Evolutionary conservation across 2,888 invertebrate genomes (phyloP).

Genomic region (Cylloceria caligata): DNA sequence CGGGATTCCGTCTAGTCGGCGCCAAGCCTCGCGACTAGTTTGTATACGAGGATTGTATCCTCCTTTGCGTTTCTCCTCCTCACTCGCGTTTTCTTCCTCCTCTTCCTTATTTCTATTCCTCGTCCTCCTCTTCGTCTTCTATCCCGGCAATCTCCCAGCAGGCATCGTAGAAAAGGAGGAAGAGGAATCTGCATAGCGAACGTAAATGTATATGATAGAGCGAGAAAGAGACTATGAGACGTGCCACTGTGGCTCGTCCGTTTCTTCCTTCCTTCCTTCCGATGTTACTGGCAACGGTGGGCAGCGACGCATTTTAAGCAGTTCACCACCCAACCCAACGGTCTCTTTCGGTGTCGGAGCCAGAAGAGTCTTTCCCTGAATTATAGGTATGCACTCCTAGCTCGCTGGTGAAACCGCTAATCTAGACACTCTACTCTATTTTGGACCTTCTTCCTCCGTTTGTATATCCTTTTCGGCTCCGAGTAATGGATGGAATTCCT

Average conservation of each 20-base stretch:
- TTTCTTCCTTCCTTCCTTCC: constrained; percentile 59
- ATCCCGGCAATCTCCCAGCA: constrained; percentile 61
- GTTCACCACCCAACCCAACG: constrained; percentile 36
- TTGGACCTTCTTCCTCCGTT: constrained; percentile 13
- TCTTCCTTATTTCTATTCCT: constrained; percentile 48
- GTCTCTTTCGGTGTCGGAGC: constrained; percentile 60
- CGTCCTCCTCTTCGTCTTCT: constrained; percentile 6
- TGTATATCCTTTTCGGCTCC: constrained; percentile 40
- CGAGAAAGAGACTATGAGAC: constrained; percentile 56
- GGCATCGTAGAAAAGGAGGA: constrained; percentile 40
- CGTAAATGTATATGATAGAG: constrained; percentile 38
- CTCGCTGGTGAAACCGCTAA: constrained; percentile 67
- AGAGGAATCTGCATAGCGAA: constrained; percentile 48
- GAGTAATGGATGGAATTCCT: constrained; percentile 39
- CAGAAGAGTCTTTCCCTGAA: constrained; percentile 69
- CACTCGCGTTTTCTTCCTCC: constrained; percentile 45
- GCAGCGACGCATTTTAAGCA: constrained; percentile 69
- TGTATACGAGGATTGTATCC: constrained; percentile 68
- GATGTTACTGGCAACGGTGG: constrained; percentile 60
- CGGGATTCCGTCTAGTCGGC: constrained; percentile 71
- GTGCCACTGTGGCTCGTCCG: constrained; percentile 60
- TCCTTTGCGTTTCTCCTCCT: constrained; percentile 18
- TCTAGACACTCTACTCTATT: constrained; percentile 60
- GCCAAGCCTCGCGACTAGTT: constrained; percentile 69
- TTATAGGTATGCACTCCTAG: constrained; percentile 67